phyloP scores from a whole-genome alignment of 2,113 vertebrate species.

The Hirundichthys speculiger region DNA sequence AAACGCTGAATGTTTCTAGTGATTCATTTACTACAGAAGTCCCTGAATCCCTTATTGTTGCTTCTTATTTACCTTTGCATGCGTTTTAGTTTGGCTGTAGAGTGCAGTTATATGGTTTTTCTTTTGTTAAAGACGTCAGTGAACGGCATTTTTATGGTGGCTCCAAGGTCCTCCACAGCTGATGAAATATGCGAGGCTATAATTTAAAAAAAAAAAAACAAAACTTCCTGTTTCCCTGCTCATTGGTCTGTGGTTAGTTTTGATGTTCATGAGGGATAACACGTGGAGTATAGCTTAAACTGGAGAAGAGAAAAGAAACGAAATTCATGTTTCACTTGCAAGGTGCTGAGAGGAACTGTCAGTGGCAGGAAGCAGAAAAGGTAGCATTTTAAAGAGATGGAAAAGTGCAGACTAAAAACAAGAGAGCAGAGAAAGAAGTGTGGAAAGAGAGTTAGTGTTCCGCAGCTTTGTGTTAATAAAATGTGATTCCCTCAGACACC shows the following conservation, averaged over 20 bases:
- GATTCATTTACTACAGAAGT: not conserved
- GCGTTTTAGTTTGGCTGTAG: not conserved
- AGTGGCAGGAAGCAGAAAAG: conserved; percentile 8
- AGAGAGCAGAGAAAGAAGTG: conserved; percentile 1
- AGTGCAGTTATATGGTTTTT: not conserved
- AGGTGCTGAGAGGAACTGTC: conserved; percentile 47
- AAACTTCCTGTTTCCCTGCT: conserved; percentile 9
- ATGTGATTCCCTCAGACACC: conserved; percentile 20
- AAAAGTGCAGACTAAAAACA: conserved; percentile 21
- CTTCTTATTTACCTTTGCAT: not conserved
- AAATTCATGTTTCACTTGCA: conserved; percentile 17
- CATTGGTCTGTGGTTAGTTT: conserved; percentile 17
- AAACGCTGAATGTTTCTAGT: not conserved
- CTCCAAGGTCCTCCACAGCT: not conserved
- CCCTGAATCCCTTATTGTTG: not conserved
- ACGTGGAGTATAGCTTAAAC: not conserved
- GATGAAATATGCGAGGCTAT: not conserved
- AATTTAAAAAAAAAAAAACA: not conserved
- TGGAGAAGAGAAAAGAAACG: conserved; percentile 1
- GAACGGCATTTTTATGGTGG: not conserved
- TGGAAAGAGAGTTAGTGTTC: too few species aligned
- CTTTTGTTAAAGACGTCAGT: not conserved
- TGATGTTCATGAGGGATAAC: conserved; percentile 21
- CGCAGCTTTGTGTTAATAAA: too few species aligned
- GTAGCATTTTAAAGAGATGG: not conserved